A percentile compares a stretch with the other conserved stretches of the same genome.
Evolutionary conservation across 2,888 invertebrate species (phyloP).

Genomic region (Colostygia pectinataria): DNA sequence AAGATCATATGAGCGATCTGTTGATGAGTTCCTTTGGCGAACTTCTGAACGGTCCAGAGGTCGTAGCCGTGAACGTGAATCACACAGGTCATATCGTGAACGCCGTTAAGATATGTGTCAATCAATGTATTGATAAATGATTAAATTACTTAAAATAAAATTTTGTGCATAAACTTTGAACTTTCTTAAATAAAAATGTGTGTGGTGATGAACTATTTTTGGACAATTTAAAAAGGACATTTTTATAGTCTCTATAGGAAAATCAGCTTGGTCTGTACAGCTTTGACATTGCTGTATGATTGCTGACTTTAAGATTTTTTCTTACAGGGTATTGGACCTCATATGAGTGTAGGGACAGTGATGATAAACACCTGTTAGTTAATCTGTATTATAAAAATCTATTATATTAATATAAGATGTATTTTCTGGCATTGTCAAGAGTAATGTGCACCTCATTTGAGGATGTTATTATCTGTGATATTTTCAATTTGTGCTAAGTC

Average conservation of each 20-base stretch:
- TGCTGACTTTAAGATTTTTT: conserved; percentile 1
- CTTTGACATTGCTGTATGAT: conserved; percentile 13
- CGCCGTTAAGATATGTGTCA: conserved; percentile 75
- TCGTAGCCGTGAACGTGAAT: conserved; percentile 82
- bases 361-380: conserved; percentile 1
- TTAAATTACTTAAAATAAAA: conserved; percentile 61
- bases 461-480: conserved; percentile 59
- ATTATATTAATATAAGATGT: conserved; percentile 1
- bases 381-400: conserved; percentile 9
- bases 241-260: conserved; percentile 10
- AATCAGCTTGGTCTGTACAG: conserved; percentile 19
- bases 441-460: conserved; percentile 38
- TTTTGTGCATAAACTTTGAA: conserved; percentile 79
- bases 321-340: conserved; percentile 12
- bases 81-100: conserved; percentile 83
- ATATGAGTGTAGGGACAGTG: conserved; percentile 7
- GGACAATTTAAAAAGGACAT: conserved; percentile 42
- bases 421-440: conserved; percentile 13
- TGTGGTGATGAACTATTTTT: conserved; percentile 70
- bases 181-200: conserved; percentile 73
- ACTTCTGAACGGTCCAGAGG: conserved; percentile 87
- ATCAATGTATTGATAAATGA: conserved; percentile 70
- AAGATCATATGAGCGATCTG: conserved; percentile 93
- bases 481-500: conserved; percentile 40
- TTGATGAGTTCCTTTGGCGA: conserved; percentile 93